Evolutionary conservation across 2,888 invertebrate species (phyloP).

Genomic region (Cheilosia vulpina): DNA sequence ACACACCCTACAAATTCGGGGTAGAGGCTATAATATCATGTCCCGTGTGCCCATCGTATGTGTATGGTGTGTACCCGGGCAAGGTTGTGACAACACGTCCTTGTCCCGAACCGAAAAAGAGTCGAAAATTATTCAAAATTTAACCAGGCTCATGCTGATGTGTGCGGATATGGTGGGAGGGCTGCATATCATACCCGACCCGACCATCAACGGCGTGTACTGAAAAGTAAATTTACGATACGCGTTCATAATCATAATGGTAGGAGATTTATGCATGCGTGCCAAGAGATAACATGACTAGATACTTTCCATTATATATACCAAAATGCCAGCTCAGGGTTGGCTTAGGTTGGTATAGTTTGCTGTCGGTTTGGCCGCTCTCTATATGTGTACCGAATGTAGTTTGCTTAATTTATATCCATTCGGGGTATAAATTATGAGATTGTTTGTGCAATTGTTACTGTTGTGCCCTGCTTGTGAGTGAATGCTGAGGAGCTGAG

Average conservation of each 20-base stretch:
- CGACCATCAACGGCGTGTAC: constrained; percentile 1
- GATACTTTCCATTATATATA: constrained; percentile 69
- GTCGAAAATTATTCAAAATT: constrained; percentile 72
- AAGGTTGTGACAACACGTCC: constrained; percentile 61
- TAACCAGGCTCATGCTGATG: constrained; percentile 39
- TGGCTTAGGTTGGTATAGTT: constrained; percentile 19
- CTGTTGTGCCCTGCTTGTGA: neutral
- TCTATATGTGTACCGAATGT: neutral
- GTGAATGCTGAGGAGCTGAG: neutral
- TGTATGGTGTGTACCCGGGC: constrained; percentile 9
- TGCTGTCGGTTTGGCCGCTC: neutral
- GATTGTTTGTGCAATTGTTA: constrained; percentile 41
- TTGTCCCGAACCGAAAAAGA: constrained; percentile 45
- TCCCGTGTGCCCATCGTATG: neutral
- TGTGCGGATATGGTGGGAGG: constrained; percentile 14
- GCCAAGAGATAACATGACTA: constrained; percentile 69
- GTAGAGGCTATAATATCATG: constrained; percentile 13
- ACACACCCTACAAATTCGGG: constrained; percentile 58
- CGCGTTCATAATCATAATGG: constrained; percentile 66
- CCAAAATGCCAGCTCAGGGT: constrained; percentile 32
- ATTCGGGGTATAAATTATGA: constrained; percentile 62
- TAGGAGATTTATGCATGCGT: constrained; percentile 73
- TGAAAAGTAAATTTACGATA: constrained; percentile 65
- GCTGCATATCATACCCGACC: neutral
- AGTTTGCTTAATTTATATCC: constrained; percentile 70